Conservation (phyloP, 2,888 invertebrate genomes). For the Imbricaverruca yamaguchii region DNA sequence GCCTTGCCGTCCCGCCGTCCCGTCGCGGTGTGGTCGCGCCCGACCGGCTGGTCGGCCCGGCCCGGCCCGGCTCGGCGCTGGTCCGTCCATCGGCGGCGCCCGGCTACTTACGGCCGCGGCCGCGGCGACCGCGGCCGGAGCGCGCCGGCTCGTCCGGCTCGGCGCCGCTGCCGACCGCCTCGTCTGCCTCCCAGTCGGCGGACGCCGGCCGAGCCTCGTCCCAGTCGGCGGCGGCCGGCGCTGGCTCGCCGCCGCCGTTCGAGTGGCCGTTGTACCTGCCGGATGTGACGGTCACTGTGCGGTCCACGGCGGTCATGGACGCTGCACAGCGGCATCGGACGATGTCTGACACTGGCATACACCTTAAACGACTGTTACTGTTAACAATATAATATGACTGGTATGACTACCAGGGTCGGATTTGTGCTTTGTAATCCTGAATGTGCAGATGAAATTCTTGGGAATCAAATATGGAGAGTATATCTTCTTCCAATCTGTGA, state of each 20-base stretch:
- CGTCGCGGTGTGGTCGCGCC: background rate
- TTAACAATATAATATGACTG: too few species aligned
- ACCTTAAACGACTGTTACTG: too few species aligned
- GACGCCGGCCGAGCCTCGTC: background rate
- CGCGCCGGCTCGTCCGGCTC: background rate
- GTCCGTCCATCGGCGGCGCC: too few species aligned
- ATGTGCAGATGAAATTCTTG: too few species aligned
- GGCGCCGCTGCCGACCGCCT: background rate
- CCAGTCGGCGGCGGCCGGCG: background rate
- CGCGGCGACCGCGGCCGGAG: background rate
- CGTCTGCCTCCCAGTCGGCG: background rate
- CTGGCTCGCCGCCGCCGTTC: background rate
- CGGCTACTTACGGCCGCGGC: constrained; percentile 4
- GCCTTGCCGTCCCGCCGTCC: background rate
- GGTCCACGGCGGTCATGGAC: too few species aligned
- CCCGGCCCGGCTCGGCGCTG: background rate
- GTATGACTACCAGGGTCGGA: too few species aligned
- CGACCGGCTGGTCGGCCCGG: constrained; percentile 8
- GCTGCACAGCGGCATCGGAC: too few species aligned
- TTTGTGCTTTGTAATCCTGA: too few species aligned
- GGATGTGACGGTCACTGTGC: too few species aligned
- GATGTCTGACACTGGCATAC: too few species aligned
- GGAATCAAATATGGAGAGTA: too few species aligned
- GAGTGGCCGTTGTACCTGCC: constrained; percentile 6
- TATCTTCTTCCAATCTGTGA: too few species aligned